A percentile compares a stretch with the other conserved stretches of the same genome.
These are phyloP conservation scores for Cistogaster globosa DNA, from an alignment of 2,888 invertebrate genomes.

Conservation along the genomic window DNA sequence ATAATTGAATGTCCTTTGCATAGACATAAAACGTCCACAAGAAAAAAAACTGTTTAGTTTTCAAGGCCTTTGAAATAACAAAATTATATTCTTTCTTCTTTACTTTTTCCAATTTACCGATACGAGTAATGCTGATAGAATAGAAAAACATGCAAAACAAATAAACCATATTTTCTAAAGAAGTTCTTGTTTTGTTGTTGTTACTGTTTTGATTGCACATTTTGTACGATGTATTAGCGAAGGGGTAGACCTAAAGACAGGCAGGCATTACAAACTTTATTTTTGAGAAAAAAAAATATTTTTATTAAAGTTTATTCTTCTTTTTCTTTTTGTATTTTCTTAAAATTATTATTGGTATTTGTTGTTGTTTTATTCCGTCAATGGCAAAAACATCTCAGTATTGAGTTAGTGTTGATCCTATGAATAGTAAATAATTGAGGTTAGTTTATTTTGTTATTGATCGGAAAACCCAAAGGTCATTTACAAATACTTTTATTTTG, in stretches of 20 bases:
- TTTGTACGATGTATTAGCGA: not conserved
- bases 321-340: not conserved
- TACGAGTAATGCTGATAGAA: conserved; percentile 29
- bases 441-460: conserved; percentile 71
- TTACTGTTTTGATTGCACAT: conserved; percentile 21
- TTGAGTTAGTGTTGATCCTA: conserved; percentile 68
- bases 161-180: conserved; percentile 25
- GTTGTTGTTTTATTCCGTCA: conserved; percentile 9
- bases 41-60: conserved; percentile 13
- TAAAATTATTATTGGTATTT: not conserved
- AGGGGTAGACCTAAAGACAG: not conserved
- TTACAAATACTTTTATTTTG: conserved; percentile 27
- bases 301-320: conserved; percentile 32
- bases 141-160: conserved; percentile 9
- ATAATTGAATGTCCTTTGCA: conserved; percentile 37
- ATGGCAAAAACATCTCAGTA: conserved; percentile 42
- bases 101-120: conserved; percentile 20
- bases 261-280: conserved; percentile 37
- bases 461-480: conserved; percentile 66
- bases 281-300: conserved; percentile 41
- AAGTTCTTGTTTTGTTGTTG: not conserved
- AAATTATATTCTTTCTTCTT: conserved; percentile 19
- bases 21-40: not conserved
- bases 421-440: conserved; percentile 71
- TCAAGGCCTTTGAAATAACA: conserved; percentile 30